Base-by-base conservation (phyloP, 1,140 invertebrate genomes). In the Andrena cerasifolii region DNA sequence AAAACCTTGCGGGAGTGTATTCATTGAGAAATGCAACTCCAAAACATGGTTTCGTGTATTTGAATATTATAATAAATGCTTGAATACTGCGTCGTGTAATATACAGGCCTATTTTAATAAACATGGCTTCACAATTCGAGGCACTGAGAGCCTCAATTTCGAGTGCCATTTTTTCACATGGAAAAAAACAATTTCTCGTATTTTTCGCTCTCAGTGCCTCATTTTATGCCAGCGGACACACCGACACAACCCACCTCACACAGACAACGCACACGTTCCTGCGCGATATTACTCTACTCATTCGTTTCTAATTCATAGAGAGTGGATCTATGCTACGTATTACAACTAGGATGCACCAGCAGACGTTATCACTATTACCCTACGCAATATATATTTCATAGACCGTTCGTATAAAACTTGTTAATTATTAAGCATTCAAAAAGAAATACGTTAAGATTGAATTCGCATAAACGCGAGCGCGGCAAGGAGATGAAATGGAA, bases 51-150 rank as follows among this genome's bases (percentile, higher is more conserved):
- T 58, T 58, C 40, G 58, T 75, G 53, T 76, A 67, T 75, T 75
- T 67, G 7, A 75, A 56, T 67, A 75, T 47, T 0, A 47, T 56
- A 66, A 56, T 66, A 75, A 75, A 75, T 36, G 62, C 51, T 67
- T 67, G 28, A 54, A 74, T 74, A 54, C 61, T 74, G 61, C 54
- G 54, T 54, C 31, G 45, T 73, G 10, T 58, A 33, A 71, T 16
- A 61, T 12, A 33, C 54, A 56, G 14, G 26, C 31, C 24, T 31
- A 24, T 67, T 58, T 36, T 10, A 75, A 24, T 72, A 49, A 33
- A 56, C 54, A 43, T 65, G 45, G 49, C 70, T 65, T 33, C 45
- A 63, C 47, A 53, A 31, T 16, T n/a, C n/a, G n/a, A n/a, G n/a
- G n/a, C n/a, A n/a, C n/a, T n/a, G n/a, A n/a, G n/a, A n/a, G n/a